These are phyloP conservation scores for Limnephilus auricula DNA, from an alignment of 2,888 invertebrate genomes.

Conservation along the genomic window DNA sequence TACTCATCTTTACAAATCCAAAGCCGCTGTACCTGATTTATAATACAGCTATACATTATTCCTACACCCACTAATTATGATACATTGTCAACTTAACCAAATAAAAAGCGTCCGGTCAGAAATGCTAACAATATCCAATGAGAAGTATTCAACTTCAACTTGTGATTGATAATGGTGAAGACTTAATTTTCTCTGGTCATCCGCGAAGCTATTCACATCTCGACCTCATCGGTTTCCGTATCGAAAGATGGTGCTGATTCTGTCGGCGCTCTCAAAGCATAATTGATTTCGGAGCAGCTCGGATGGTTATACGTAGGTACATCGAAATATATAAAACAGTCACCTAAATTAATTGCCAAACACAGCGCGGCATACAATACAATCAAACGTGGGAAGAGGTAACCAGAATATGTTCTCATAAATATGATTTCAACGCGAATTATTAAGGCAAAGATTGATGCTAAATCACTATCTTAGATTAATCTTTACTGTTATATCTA, in stretches of 20 bases:
- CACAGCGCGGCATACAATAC: neutral
- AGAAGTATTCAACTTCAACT: constrained; percentile 36
- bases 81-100: constrained; percentile 40
- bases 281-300: constrained; percentile 51
- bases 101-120: neutral
- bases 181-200: constrained; percentile 35
- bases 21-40: neutral
- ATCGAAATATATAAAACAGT: neutral
- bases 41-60: neutral
- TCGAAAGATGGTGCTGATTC: constrained; percentile 48
- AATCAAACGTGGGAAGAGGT: neutral
- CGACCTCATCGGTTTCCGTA: constrained; percentile 45
- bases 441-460: too few species aligned
- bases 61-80: constrained; percentile 22
- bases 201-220: constrained; percentile 43
- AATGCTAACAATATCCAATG: constrained; percentile 45
- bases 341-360: neutral
- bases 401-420: neutral
- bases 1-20: neutral
- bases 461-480: too few species aligned
- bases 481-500: too few species aligned
- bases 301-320: neutral
- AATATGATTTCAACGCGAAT: neutral
- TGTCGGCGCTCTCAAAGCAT: constrained; percentile 57
- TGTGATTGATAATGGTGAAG: constrained; percentile 44